These are phyloP conservation scores for Myotis brandtii DNA, from an alignment of 2,113 vertebrate species.

Conservation along the genomic window DNA sequence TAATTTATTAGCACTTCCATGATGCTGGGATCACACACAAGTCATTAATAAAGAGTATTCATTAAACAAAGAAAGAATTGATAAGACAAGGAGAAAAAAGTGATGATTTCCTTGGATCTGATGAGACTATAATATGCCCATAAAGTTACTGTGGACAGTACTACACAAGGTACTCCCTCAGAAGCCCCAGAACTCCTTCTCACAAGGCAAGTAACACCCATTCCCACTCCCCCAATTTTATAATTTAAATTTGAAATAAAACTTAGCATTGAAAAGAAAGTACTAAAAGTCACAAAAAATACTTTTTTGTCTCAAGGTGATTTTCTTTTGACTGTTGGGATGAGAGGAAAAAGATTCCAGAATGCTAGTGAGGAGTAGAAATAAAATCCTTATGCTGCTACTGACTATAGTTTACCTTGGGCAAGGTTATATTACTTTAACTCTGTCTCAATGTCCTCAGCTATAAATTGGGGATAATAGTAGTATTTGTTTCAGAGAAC, in stretches of 20 bases:
- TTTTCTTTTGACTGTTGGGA: neutral
- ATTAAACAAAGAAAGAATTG: conserved; percentile 1
- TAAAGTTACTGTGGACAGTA: neutral
- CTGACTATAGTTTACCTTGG: neutral
- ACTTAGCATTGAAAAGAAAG: conserved; percentile 31
- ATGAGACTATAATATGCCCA: neutral
- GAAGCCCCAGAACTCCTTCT: neutral
- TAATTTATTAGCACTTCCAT: conserved; percentile 53
- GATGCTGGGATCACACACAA: neutral
- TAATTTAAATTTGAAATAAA: conserved; percentile 55
- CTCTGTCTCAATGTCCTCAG: neutral
- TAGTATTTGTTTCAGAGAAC: neutral
- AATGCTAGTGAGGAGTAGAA: neutral
- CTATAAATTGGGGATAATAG: neutral
- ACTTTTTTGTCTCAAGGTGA: neutral
- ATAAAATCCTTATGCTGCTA: neutral
- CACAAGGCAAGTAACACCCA: conserved; percentile 1
- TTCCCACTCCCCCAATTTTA: neutral
- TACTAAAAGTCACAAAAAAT: conserved; percentile 53
- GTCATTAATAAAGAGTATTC: conserved; percentile 6
- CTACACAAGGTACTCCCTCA: neutral
- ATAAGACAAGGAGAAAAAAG: neutral
- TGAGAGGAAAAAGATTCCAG: neutral
- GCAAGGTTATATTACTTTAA: neutral
- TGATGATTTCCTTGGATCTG: neutral